Conservation (phyloP, 2,797 vertebrate genomes). For the Enteromius unitaeniatus region DNA sequence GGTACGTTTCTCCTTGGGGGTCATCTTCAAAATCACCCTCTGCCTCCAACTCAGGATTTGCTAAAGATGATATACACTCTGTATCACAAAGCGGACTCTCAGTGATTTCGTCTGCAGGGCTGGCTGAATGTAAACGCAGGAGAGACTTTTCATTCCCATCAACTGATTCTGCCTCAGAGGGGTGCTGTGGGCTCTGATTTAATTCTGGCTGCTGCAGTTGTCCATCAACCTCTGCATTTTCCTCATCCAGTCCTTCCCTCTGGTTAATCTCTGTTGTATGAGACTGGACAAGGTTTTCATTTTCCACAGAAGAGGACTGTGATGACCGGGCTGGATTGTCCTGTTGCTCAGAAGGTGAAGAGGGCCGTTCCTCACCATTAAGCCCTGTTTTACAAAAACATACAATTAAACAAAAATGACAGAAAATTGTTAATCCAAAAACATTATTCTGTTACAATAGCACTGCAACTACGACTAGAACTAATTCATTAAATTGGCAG, state of each 20-base stretch:
- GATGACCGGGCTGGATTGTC: constrained; percentile 70
- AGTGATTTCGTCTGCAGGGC: constrained; percentile 64
- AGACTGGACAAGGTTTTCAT: constrained; percentile 59
- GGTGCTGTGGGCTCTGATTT: constrained; percentile 60
- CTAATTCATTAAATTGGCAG: not conserved
- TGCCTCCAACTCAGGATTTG: constrained; percentile 68
- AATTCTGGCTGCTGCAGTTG: constrained; percentile 67
- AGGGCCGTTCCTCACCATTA: constrained; percentile 82
- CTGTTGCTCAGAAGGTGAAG: constrained; percentile 73
- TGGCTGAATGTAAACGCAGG: constrained; percentile 54
- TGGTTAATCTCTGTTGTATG: constrained; percentile 62
- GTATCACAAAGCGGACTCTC: constrained; percentile 63
- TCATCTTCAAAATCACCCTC: constrained; percentile 81
- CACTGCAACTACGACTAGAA: not conserved
- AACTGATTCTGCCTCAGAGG: constrained; percentile 56
- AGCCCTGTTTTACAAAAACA: constrained; percentile 74
- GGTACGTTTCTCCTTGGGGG: constrained; percentile 80
- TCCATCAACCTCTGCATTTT: constrained; percentile 70
- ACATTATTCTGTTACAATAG: not conserved
- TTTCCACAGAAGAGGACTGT: constrained; percentile 70
- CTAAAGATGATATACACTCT: constrained; percentile 60
- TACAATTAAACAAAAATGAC: not conserved
- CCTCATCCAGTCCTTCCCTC: constrained; percentile 68
- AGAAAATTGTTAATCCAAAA: not conserved
- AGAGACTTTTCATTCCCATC: constrained; percentile 78